Conservation (phyloP, 2,797 vertebrate species). For the Columba guinea region DNA sequence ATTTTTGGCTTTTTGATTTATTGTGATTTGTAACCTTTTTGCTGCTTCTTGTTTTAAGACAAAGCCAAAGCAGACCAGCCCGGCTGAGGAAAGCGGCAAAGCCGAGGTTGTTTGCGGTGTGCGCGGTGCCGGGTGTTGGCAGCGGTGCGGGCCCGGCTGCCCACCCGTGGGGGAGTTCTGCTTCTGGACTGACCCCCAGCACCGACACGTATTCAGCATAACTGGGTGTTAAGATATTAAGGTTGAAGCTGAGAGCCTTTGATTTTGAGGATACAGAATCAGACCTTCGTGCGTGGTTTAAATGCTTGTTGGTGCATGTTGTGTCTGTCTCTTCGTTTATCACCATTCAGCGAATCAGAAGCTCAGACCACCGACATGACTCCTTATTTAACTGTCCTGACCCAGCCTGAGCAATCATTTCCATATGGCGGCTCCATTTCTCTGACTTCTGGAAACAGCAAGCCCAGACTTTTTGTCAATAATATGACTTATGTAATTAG, state of each 20-base stretch:
- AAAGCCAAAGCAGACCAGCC: background rate
- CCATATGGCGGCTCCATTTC: background rate
- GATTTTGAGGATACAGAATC: background rate
- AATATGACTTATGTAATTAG: background rate
- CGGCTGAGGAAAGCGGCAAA: background rate
- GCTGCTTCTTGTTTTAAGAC: background rate
- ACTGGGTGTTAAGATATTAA: background rate
- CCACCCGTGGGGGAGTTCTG: accelerated
- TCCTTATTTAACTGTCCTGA: background rate
- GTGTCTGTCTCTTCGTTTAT: background rate
- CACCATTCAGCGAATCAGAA: background rate
- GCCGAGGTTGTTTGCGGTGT: background rate
- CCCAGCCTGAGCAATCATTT: background rate
- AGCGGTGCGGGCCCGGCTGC: background rate
- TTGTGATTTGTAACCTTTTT: background rate
- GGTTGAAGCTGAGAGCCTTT: background rate
- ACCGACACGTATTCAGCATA: background rate
- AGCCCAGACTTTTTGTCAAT: background rate
- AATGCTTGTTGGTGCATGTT: background rate
- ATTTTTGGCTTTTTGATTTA: background rate
- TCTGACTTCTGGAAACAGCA: background rate
- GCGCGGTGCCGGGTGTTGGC: too few relatives aligned
- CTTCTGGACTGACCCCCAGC: background rate
- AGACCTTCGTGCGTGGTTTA: accelerated
- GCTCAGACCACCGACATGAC: background rate